phyloP scores from a whole-genome alignment of 1,140 invertebrate species.

The Yoshiicerus persimilis region DNA sequence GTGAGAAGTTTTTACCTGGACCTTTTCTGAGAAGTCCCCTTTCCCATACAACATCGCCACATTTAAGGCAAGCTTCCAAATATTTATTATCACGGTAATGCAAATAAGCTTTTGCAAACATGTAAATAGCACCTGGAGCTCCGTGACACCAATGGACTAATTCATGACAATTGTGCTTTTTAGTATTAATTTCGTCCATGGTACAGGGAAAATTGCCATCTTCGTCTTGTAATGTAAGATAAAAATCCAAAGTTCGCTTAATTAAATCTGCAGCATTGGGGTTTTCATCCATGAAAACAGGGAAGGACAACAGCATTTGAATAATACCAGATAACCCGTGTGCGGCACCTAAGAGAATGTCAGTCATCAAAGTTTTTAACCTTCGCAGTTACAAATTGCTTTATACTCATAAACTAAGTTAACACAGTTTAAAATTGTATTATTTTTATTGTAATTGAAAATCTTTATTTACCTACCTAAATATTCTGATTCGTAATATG shows the following conservation, averaged over 20 bases:
- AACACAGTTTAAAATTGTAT: background rate
- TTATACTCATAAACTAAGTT: too few species aligned
- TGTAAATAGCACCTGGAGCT: constrained; percentile 72
- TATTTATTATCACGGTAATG: constrained; percentile 74
- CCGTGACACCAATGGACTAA: constrained; percentile 89
- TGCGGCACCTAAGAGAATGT: constrained; percentile 68
- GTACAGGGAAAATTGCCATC: constrained; percentile 74
- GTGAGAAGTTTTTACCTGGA: constrained; percentile 55
- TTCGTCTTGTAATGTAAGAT: constrained; percentile 63
- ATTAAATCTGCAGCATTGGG: constrained; percentile 60
- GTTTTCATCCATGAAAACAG: constrained; percentile 63
- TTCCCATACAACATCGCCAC: constrained; percentile 75
- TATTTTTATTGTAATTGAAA: background rate
- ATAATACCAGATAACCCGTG: constrained; percentile 71
- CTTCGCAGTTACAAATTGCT: too few species aligned
- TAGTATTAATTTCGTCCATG: constrained; percentile 65
- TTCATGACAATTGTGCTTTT: constrained; percentile 53
- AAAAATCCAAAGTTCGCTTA: constrained; percentile 63
- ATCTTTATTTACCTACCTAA: constrained; percentile 57
- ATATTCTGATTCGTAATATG: constrained; percentile 83
- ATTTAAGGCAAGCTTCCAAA: constrained; percentile 66
- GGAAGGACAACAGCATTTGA: constrained; percentile 63
- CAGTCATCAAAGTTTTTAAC: too few species aligned
- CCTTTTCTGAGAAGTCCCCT: constrained; percentile 79
- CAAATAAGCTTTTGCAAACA: constrained; percentile 78